Base-by-base conservation (phyloP, 2,888 invertebrate species). In the Archips xylosteana region DNA sequence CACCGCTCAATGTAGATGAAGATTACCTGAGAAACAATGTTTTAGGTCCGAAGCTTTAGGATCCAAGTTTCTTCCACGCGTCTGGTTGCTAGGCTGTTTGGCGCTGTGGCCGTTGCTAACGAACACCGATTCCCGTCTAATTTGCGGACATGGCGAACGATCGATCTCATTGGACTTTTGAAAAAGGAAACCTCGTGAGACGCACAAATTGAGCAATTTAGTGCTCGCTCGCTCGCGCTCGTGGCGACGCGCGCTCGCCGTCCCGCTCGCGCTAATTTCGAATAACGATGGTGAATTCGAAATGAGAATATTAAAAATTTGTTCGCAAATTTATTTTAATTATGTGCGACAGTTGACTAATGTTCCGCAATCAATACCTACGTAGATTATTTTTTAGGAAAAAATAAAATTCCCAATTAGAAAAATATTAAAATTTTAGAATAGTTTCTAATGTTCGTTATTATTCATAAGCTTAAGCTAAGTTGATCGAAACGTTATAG, bases 141-240 rank as follows among this genome's bases (percentile, higher is more conserved):
- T 94, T 94, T 93, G 93, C 94, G 89, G 94, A 92, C 92, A 92
- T 90, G 92, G 91, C 90, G 85, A 89, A 88, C 92, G 92, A 94
- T 94, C 92, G 94, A 94, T 92, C 93, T 93, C 89, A 92, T 93
- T 92, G 90, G 92, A 90, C 91, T 94, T 93, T 93, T 90, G 86
- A 89, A 91, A 94, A 94, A 92, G 87, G 86, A 90, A 89, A 85
- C 85, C 87, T 91, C 88, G 89, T 89, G 90, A 88, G 87, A 85
- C 81, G 82, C 85, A 82, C 94, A 92, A 94, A 94, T 94, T 94
- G 94, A 94, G 92, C 92, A 92, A 94, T 94, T 93, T 90, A 87
- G 83, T 87, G 90, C 89, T 84, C 77, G 79, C 91, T 81, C 83
- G 85, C 87, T 92, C 87, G 76, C 85, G 75, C 89, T 75, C 80